Evolutionary conservation across 2,797 vertebrate genomes (phyloP), one percentile per base, ranked within the genome.

Genomic region (Fundulus diaphanus): DNA sequence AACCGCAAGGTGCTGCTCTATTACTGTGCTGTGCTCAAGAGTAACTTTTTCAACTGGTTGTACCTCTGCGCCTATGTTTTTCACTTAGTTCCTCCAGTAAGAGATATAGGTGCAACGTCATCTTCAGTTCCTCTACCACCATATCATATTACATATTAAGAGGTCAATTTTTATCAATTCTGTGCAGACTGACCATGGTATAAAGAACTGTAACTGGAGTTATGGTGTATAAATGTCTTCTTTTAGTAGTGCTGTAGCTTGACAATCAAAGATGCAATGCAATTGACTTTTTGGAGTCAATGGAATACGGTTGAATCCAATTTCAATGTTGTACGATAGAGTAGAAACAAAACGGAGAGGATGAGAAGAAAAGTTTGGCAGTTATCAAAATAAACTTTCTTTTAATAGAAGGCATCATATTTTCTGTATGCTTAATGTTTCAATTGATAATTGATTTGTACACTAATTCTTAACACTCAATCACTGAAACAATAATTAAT

Each of bases 1-100:
- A 82, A 73, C 74, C 29, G 52, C 42, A 66, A 74, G 54, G 70
- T 57, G 51, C 59, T 18, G 27, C 29, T 68, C 44, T 18, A 1
- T 0, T 1, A 29, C 37, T 6, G 61, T 7, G 13, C 20, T 24
- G 49, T 6, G 6, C 20, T 51, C 20, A 2, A n/a, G 24, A 59
- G 29, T 33, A 59, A 59, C 27, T 59, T 31, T 59, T 3, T 4
- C 27, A 29, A 29, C 6, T 15, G 18, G 57, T 33, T 59, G 31
- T n/a, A 35, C 33, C 24, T 63, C 31, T 37, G 33, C 7, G 9
- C 20, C 33, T 12, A 35, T 33, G 37, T 63, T 63, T 63, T 59
- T 59, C 16, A 20, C 16, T 59, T 59, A 18, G 56, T 6, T 59
- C 16, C 16, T 2, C 29, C 29, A 29, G 12, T 57, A 57, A 27